phyloP scores from a whole-genome alignment of 2,797 vertebrate genomes.

The Macrochelys suwanniensis region DNA sequence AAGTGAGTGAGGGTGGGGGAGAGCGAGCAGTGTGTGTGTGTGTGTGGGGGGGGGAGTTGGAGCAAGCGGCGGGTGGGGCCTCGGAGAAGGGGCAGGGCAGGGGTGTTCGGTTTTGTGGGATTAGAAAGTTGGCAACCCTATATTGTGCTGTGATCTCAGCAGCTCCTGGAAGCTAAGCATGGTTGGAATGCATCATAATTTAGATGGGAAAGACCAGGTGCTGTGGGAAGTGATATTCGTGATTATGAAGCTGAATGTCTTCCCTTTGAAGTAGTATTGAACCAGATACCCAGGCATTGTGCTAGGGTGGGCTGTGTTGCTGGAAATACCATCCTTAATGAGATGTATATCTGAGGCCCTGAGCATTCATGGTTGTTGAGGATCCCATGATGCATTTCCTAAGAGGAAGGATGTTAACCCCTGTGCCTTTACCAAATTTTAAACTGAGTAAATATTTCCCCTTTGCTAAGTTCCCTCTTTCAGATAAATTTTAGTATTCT shows the following conservation, averaged over 20 bases:
- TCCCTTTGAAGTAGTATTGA: neutral
- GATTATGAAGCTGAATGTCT: neutral
- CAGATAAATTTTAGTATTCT: rapidly evolving
- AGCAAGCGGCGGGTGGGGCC: too few relatives aligned
- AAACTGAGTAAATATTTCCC: neutral
- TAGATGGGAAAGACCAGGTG: neutral
- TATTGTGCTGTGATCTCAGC: neutral
- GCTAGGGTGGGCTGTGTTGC: rapidly evolving
- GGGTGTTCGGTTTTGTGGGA: too few relatives aligned
- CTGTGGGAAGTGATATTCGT: neutral
- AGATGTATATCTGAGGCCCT: neutral
- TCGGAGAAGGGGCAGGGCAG: too few relatives aligned
- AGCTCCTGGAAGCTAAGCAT: rapidly evolving
- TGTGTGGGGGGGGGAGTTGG: too few relatives aligned
- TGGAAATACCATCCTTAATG: neutral
- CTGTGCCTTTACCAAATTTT: neutral
- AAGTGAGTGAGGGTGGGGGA: too few relatives aligned
- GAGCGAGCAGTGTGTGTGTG: too few relatives aligned
- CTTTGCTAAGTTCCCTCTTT: neutral
- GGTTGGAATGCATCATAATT: rapidly evolving
- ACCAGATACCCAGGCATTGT: rapidly evolving
- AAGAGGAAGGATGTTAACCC: neutral
- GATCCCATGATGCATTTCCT: neutral
- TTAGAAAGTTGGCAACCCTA: too few relatives aligned
- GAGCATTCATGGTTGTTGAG: neutral